A percentile compares a stretch with the other conserved stretches of the same genome.
These are phyloP conservation scores for Torymus aiolomorphi DNA, from an alignment of 2,888 invertebrate genomes.

Conservation along the genomic window DNA sequence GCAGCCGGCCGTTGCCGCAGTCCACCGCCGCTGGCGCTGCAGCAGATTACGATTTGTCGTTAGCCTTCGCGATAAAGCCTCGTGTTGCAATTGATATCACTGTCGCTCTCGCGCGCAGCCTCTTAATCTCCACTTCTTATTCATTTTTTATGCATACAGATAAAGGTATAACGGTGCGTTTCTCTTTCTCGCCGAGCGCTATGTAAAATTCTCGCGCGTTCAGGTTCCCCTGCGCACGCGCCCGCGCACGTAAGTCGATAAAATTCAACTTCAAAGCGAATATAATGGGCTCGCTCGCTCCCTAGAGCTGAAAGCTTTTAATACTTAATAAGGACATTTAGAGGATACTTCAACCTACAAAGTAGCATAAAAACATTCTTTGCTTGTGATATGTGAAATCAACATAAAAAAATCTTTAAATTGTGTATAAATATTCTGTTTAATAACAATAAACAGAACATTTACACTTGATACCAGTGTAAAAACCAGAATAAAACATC, in stretches of 20 bases:
- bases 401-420: too few relatives aligned
- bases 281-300: too few relatives aligned
- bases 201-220: constrained; percentile 19
- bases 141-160: constrained; percentile 39
- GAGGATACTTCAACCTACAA: background rate
- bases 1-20: constrained; percentile 51
- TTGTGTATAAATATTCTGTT: too few relatives aligned
- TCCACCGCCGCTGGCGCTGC: constrained; percentile 5
- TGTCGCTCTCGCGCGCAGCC: constrained; percentile 64
- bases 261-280: too few relatives aligned
- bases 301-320: background rate
- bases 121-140: constrained; percentile 60
- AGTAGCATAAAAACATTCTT: background rate
- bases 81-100: constrained; percentile 69
- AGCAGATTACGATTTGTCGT: constrained; percentile 73
- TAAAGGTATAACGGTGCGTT: constrained; percentile 50
- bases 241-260: background rate
- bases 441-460: too few relatives aligned
- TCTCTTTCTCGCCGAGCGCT: constrained; percentile 25
- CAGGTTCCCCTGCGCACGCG: background rate
- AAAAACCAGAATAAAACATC: too few relatives aligned
- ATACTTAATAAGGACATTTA: background rate
- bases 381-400: too few relatives aligned
- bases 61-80: constrained; percentile 72
- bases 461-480: too few relatives aligned